Base-by-base conservation (phyloP, 2,113 vertebrate genomes). In the Chaetops frenatus region DNA sequence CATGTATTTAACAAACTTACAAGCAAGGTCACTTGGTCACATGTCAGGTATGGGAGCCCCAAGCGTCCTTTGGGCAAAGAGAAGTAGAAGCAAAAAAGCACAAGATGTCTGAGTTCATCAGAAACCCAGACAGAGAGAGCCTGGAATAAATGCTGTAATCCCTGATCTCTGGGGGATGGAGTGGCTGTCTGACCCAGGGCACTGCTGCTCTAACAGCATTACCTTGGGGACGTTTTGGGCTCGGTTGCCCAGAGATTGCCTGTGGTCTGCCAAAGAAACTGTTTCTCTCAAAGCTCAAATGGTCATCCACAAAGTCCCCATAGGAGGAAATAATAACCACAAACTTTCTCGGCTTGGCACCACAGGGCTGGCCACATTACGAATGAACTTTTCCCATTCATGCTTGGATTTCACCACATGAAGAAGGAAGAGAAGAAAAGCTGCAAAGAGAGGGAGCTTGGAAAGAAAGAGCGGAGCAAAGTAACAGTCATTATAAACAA, bases 271-370 rank as follows among this genome's bases (percentile, higher is more conserved):
- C 62, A 76, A 58, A 70, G 47, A 62, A 83, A 73, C 47, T 45
- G 31, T 15, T 96, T 35, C 76, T 88, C 76, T 81, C 64, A 12
- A 78, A 87, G 76, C 47, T 86, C 86, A 78, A 50, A 94, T 47
- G 92, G 60, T 64, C 91, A 78, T 90, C 95, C 91, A 93, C 94
- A 86, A 73, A 77, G 33, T 80, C 86, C 91, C 86, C 82, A 28
- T 42, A 94, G 82, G 80, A 93, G 91, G 94, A 97, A 95, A 79
- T 64, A 70, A 93, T 36, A 87, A 87, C 90, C 92, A 74, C 81
- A 95, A 54, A 91, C 92, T 93, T 94, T 90, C 94, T 96, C 69
- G 0, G 23, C 64, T 76, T 70, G 60, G 64, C 67, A 95, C 84
- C 79, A 25, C 92, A 91, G 91, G 61, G 51, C 48, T 36, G 61